phyloP scores from a whole-genome alignment of 2,797 vertebrate genomes.

The Tauraco hartlaubi region DNA sequence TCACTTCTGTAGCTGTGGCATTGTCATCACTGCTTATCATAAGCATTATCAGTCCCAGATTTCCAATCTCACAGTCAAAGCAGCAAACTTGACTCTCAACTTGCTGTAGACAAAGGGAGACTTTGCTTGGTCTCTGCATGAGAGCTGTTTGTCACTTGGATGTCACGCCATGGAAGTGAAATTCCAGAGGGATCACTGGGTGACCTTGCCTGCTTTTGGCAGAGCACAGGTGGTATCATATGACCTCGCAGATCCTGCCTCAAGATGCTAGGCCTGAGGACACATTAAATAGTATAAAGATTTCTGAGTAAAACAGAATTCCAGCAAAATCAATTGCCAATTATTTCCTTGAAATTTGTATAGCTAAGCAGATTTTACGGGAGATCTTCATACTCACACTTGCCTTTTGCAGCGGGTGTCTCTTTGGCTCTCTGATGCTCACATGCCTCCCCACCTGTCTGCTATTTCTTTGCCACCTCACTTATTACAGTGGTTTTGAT shows the following conservation, averaged over 20 bases:
- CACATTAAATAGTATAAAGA: neutral
- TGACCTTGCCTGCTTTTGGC: neutral
- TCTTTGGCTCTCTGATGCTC: neutral
- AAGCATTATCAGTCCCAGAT: neutral
- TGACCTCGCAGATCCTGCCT: neutral
- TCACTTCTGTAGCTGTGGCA: neutral
- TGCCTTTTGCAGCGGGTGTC: neutral
- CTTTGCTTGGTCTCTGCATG: neutral
- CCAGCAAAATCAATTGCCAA: neutral
- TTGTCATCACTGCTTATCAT: neutral
- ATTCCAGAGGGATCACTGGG: neutral
- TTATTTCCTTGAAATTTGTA: neutral
- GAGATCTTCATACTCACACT: rapidly evolving
- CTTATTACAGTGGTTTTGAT: neutral
- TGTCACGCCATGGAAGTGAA: neutral
- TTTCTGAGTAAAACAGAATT: neutral
- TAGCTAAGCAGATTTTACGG: neutral
- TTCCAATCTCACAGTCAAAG: neutral
- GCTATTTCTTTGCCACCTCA: neutral
- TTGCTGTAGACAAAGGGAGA: neutral
- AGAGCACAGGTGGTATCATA: rapidly evolving
- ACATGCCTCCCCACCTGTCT: rapidly evolving
- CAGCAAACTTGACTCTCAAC: neutral
- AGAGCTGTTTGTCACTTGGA: neutral
- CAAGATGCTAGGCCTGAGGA: neutral